phyloP scores from a whole-genome alignment of 2,888 invertebrate species.

The Azorinus chamasolen region DNA sequence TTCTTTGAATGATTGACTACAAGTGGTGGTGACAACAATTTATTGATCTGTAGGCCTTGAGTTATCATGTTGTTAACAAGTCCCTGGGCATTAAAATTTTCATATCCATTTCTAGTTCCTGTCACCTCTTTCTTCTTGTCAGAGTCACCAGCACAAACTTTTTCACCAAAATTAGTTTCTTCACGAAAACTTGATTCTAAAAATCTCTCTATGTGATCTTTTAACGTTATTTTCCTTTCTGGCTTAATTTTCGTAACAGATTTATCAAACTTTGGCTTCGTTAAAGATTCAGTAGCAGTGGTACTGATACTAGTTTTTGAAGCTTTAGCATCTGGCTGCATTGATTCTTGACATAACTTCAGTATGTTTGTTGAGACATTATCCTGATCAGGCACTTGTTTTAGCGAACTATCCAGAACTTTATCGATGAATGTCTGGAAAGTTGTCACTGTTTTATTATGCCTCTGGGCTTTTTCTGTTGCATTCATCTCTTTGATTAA shows the following conservation, averaged over 20 bases:
- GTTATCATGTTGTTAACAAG: conserved; percentile 76
- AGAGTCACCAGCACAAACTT: too few relatives aligned
- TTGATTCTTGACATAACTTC: conserved; percentile 47
- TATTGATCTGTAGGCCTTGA: conserved; percentile 52
- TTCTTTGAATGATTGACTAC: conserved; percentile 8
- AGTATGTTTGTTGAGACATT: conserved; percentile 40
- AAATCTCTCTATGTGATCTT: conserved; percentile 78
- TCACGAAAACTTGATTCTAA: conserved; percentile 73
- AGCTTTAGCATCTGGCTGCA: conserved; percentile 13
- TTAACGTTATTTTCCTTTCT: conserved; percentile 69
- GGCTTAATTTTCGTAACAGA: conserved; percentile 35
- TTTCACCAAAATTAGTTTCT: conserved; percentile 51
- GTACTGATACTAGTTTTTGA: conserved; percentile 1
- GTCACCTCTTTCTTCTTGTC: too few relatives aligned
- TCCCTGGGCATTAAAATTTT: conserved; percentile 73
- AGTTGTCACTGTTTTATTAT: conserved; percentile 58
- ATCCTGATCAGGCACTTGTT: conserved; percentile 38
- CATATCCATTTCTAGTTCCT: conserved; percentile 14
- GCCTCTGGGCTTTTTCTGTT: too few relatives aligned
- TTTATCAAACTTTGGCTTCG: conserved; percentile 14
- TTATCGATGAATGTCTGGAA: conserved; percentile 79
- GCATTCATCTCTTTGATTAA: conserved; percentile 10
- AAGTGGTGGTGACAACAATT: conserved; percentile 19
- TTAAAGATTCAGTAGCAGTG: conserved; percentile 6
- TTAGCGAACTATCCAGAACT: conserved; percentile 76